A percentile compares a stretch with the other conserved stretches of the same genome.
phyloP scores from a whole-genome alignment of 2,113 vertebrate species.

The Anoplopoma fimbria region DNA sequence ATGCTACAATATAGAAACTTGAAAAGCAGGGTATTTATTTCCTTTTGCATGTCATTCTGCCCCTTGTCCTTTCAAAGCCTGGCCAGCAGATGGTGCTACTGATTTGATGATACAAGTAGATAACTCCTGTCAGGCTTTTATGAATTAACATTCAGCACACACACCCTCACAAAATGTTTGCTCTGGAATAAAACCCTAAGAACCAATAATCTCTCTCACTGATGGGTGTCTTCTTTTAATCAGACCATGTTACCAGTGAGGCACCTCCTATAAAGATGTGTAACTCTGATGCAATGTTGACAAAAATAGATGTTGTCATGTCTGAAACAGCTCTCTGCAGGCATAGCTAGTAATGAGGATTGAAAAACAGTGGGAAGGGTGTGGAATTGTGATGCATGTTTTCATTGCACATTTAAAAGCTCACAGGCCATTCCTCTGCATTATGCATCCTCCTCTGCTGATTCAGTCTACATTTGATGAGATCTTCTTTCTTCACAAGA shows the following conservation, averaged over 20 bases:
- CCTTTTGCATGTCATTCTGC: neutral
- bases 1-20: conserved; percentile 11
- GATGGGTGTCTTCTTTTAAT: conserved; percentile 20
- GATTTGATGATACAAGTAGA: conserved; percentile 15
- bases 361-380: conserved; percentile 25
- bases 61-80: neutral
- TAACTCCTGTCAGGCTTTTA: conserved; percentile 12
- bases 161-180: conserved; percentile 34
- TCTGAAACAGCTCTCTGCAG: conserved; percentile 17
- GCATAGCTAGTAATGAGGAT: conserved; percentile 26
- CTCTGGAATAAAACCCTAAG: conserved; percentile 56
- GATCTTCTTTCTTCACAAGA: conserved; percentile 8
- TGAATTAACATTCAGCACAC: conserved; percentile 59
- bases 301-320: conserved; percentile 18
- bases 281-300: neutral
- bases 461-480: conserved; percentile 14
- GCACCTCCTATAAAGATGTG: neutral
- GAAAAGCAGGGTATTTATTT: neutral
- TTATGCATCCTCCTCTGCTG: conserved; percentile 15
- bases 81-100: conserved; percentile 76
- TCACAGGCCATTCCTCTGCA: conserved; percentile 14
- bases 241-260: neutral
- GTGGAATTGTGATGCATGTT: conserved; percentile 24
- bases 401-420: conserved; percentile 12
- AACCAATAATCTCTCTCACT: neutral